Conservation (phyloP, 2,888 invertebrate species). For the Osedax frankpressi region DNA sequence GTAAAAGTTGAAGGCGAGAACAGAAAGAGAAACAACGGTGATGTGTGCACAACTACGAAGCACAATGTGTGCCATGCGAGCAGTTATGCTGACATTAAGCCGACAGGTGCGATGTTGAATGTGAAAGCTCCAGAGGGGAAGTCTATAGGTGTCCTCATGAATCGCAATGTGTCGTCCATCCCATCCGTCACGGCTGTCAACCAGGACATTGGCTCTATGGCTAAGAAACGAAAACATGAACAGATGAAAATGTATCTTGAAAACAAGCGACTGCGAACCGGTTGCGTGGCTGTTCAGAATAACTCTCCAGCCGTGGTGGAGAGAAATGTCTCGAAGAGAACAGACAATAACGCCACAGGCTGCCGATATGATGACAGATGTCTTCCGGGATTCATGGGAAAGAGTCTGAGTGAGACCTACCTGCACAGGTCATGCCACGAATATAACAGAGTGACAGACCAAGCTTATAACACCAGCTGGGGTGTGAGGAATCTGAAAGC, state of each 20-base stretch:
- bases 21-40: constrained; percentile 3
- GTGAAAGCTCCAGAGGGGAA: not conserved
- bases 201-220: not conserved
- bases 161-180: not conserved
- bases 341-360: not conserved
- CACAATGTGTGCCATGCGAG: not conserved
- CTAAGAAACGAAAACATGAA: not conserved
- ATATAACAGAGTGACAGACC: not conserved
- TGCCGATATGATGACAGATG: not conserved
- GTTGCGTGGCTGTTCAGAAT: not conserved
- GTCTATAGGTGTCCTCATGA: not conserved
- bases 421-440: not conserved
- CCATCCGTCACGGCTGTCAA: not conserved
- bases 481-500: not conserved
- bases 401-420: not conserved
- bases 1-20: not conserved
- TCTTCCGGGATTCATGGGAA: not conserved
- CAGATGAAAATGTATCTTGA: not conserved
- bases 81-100: constrained; percentile 1
- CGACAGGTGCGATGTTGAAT: not conserved
- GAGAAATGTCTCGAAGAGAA: not conserved
- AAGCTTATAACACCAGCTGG: not conserved
- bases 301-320: not conserved
- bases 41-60: not conserved
- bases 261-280: not conserved